These are phyloP conservation scores for Cyclophora punctaria DNA, from an alignment of 2,888 invertebrate species.

Conservation along the genomic window DNA sequence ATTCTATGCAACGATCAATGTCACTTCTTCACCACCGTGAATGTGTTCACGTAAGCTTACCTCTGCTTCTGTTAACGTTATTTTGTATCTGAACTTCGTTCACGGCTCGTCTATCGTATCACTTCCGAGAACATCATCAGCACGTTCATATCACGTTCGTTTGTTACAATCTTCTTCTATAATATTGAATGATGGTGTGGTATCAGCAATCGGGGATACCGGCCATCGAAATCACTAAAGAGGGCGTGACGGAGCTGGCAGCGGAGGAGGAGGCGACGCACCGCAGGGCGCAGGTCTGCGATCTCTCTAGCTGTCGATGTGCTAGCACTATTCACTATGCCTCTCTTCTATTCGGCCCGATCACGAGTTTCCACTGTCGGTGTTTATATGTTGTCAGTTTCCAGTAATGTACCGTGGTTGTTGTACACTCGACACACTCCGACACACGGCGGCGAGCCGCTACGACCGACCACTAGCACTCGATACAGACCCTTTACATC, in stretches of 20 bases:
- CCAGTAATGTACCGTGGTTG: constrained; percentile 50
- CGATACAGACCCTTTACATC: constrained; percentile 52
- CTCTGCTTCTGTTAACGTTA: constrained; percentile 1
- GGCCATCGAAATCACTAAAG: constrained; percentile 87
- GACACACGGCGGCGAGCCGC: constrained; percentile 25
- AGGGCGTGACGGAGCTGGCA: constrained; percentile 80
- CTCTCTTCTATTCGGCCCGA: constrained; percentile 61
- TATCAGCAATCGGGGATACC: constrained; percentile 75
- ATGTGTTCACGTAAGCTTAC: constrained; percentile 6
- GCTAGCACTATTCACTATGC: constrained; percentile 71
- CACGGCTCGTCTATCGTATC: constrained; percentile 16
- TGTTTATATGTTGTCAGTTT: constrained; percentile 69
- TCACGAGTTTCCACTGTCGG: constrained; percentile 68
- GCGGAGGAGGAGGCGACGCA: constrained; percentile 76
- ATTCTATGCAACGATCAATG: constrained; percentile 5
- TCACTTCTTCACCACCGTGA: neutral
- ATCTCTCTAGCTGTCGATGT: constrained; percentile 70
- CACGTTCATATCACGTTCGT: constrained; percentile 45
- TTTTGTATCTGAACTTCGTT: neutral
- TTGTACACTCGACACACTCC: constrained; percentile 51
- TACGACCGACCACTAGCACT: constrained; percentile 53
- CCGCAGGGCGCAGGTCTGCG: constrained; percentile 71
- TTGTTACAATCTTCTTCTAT: constrained; percentile 45
- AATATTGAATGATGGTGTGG: constrained; percentile 67
- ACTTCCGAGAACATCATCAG: constrained; percentile 45